Evolutionary conservation across 2,113 vertebrate species (phyloP), one percentile per base, ranked within the genome.

Genomic region (Lophura nycthemera): DNA sequence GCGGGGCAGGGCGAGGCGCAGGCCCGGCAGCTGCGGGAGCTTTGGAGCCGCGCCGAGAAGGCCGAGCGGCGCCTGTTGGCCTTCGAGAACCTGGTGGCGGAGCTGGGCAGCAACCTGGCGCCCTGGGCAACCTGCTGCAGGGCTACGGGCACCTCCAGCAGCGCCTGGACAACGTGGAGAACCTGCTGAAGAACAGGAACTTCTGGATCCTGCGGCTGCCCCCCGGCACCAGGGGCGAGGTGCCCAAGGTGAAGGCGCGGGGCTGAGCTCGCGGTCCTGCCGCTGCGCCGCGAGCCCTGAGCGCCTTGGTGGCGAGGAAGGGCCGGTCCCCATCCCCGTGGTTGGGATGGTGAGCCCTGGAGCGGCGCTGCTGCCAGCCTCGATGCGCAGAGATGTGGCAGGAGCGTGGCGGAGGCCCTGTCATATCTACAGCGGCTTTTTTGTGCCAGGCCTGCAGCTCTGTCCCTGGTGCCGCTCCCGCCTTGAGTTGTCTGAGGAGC

Each of bases 121-220:
- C 97, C 3, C 83, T 98, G 80, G 94, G 97, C n/a, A 95, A 86
- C 32, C 78, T 97, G 45, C 96, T 98, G 61, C 97, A 97, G 94
- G 95, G 86, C 78, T 97, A 97, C 0, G 96, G 97, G 64, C 95
- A 96, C 47, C 93, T 98, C 50, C 97, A 97, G 95, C 78, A 92
- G 92, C 96, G 97, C 4, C 95, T 98, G 69, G 94, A 97, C 80
- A 98, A 97, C 43, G 71, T 98, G 95, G 98, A 98, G 96, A 98
- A 98, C 72, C 52, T 54, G 52, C 52, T 54, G 52, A 54, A 54
- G 52, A 54, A 54, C 14, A 54, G 52, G 5, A 98, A 98, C 11
- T 98, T 98, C 89, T 98, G 98, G 98, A 96, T 98, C 77, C 89
- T 98, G 79, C 94, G 97, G 12, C 95, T 97, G 43, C 97, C 96